Evolutionary conservation across 2,113 vertebrate genomes (phyloP).

Genomic region (Panthera leo): DNA sequence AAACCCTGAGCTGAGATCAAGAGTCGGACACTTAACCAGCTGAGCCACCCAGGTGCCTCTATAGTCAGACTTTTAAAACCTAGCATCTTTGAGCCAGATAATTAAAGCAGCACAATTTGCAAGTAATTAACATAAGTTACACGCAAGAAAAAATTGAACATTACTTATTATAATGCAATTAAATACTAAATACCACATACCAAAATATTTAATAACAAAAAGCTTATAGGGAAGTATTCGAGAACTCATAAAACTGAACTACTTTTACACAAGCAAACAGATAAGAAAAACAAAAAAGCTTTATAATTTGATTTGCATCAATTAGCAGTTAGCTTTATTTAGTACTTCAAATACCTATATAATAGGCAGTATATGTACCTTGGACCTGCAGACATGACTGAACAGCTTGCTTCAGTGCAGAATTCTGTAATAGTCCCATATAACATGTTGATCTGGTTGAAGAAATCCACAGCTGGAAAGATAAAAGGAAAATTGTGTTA

Average conservation of each 20-base stretch:
- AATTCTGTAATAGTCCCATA: conserved; percentile 98
- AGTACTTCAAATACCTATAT: neutral
- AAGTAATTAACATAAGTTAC: neutral
- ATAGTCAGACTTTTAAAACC: neutral
- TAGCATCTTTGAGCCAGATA: neutral
- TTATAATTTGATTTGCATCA: neutral
- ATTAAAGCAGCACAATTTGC: neutral
- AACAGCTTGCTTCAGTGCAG: conserved; percentile 94
- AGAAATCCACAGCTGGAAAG: conserved; percentile 95
- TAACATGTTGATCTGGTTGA: conserved; percentile 99
- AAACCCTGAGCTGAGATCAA: neutral
- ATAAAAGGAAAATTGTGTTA: neutral
- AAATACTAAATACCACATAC: neutral
- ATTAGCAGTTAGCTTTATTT: neutral
- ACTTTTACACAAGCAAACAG: neutral
- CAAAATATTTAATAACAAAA: conserved; percentile 44
- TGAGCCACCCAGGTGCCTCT: neutral
- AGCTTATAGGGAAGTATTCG: neutral
- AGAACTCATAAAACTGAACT: neutral
- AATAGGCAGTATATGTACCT: conserved; percentile 83
- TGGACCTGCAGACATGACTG: conserved; percentile 97
- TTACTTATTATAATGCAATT: neutral
- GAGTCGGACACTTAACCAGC: neutral
- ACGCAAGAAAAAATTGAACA: neutral
- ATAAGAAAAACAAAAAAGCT: neutral